Evolutionary conservation across 2,888 invertebrate genomes (phyloP).

Genomic region (Oxyteleia sp.): DNA sequence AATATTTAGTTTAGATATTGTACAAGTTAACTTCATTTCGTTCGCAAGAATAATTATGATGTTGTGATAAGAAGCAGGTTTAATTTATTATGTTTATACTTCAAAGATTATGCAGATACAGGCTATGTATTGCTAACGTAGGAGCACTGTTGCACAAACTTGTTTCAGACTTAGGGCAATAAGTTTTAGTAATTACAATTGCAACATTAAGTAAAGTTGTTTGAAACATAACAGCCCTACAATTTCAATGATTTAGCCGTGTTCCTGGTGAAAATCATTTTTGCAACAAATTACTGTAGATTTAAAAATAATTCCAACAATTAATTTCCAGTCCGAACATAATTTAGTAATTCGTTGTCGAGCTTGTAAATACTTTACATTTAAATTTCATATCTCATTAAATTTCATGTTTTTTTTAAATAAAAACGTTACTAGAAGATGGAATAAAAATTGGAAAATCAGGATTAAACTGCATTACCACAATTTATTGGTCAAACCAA

Average conservation of each 20-base stretch:
- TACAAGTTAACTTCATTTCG: conserved; percentile 13
- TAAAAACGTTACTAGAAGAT: too few relatives aligned
- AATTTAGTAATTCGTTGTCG: too few relatives aligned
- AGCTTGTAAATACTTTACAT: too few relatives aligned
- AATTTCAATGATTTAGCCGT: conserved; percentile 34
- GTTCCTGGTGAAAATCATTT: conserved; percentile 21
- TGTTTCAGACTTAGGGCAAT: conserved; percentile 57
- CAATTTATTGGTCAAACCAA: too few relatives aligned
- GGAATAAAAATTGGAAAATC: too few relatives aligned
- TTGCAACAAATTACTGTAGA: too few relatives aligned
- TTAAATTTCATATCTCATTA: too few relatives aligned
- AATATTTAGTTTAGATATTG: too few relatives aligned
- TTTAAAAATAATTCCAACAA: too few relatives aligned
- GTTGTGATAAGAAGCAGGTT: conserved; percentile 33
- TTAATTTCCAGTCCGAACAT: too few relatives aligned
- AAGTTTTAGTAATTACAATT: conserved; percentile 60
- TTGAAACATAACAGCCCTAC: conserved; percentile 23
- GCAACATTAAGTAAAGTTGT: conserved; percentile 56
- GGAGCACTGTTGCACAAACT: conserved; percentile 51
- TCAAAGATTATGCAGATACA: conserved; percentile 56
- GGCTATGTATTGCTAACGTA: conserved; percentile 32
- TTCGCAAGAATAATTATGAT: conserved; percentile 26
- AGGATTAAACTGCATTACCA: too few relatives aligned
- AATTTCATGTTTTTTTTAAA: too few relatives aligned
- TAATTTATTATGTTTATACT: conserved; percentile 64